These are phyloP conservation scores for Drosophila melanica DNA, from an alignment of 1,140 invertebrate genomes.

Conservation along the genomic window DNA sequence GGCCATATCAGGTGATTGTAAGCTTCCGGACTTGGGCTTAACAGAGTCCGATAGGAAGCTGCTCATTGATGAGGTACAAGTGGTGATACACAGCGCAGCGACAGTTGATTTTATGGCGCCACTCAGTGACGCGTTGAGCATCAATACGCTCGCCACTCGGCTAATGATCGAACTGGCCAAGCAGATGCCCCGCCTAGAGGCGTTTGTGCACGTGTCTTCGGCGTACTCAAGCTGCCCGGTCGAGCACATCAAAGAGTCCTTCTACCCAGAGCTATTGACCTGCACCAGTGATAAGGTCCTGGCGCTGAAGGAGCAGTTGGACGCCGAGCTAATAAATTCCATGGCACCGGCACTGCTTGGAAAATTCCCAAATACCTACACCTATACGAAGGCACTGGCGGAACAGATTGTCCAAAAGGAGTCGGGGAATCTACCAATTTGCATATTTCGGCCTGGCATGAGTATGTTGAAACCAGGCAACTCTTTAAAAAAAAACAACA, in stretches of 20 bases:
- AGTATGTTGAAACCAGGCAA: constrained; percentile 84
- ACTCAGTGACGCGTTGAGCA: constrained; percentile 86
- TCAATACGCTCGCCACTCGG: constrained; percentile 87
- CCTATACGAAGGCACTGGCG: constrained; percentile 91
- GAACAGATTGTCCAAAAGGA: constrained; percentile 89
- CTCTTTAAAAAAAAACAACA: neutral
- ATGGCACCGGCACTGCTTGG: constrained; percentile 88
- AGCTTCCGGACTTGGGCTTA: constrained; percentile 88
- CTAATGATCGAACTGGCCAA: constrained; percentile 85
- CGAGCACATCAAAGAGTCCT: constrained; percentile 86
- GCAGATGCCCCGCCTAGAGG: constrained; percentile 88
- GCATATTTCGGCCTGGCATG: constrained; percentile 89
- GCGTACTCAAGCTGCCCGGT: constrained; percentile 89
- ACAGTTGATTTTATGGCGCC: constrained; percentile 93
- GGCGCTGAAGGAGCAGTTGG: constrained; percentile 83
- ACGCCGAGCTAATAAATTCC: constrained; percentile 86
- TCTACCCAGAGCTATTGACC: constrained; percentile 88
- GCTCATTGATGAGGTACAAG: constrained; percentile 84
- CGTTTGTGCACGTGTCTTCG: constrained; percentile 89
- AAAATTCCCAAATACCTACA: constrained; percentile 92
- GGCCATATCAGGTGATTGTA: constrained; percentile 86
- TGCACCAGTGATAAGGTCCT: constrained; percentile 88
- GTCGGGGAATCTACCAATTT: constrained; percentile 88
- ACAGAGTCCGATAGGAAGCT: constrained; percentile 85
- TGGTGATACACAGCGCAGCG: constrained; percentile 94